A percentile compares a stretch with the other conserved stretches of the same genome.
phyloP scores from a whole-genome alignment of 2,888 invertebrate genomes.

The Polylopha cassiicola region DNA sequence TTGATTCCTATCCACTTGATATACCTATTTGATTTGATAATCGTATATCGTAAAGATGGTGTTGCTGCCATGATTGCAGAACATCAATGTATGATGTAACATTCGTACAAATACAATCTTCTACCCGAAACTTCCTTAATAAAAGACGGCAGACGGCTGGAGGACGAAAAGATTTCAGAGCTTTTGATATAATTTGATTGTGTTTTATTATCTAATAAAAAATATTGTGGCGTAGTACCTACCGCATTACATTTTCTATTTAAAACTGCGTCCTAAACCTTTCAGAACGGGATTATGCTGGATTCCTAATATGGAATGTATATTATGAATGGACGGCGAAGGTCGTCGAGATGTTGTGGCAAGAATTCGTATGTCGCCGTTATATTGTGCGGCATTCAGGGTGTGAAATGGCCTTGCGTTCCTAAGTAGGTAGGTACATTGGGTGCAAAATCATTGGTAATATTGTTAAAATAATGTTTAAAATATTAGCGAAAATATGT shows the following conservation, averaged over 20 bases:
- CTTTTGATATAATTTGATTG: too few species aligned
- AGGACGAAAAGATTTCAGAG: too few species aligned
- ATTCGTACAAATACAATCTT: too few species aligned
- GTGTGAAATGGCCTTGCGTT: slow-evolving; percentile 28
- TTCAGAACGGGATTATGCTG: slow-evolving; percentile 23
- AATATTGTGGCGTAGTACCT: too few species aligned
- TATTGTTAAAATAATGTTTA: slow-evolving; percentile 24
- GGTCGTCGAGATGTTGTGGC: slow-evolving; percentile 25
- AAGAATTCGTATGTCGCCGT: neutral
- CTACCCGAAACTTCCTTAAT: too few species aligned
- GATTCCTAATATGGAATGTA: slow-evolving; percentile 27
- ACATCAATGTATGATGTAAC: too few species aligned
- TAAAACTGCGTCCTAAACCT: slow-evolving; percentile 6
- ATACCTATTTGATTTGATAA: slow-evolving; percentile 12
- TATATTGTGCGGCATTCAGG: slow-evolving; percentile 17
- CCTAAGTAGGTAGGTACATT: slow-evolving; percentile 23
- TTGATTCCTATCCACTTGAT: slow-evolving; percentile 17
- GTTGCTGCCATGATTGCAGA: too few species aligned
- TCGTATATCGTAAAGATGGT: slow-evolving; percentile 10
- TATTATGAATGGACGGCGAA: slow-evolving; percentile 28
- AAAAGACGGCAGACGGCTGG: too few species aligned
- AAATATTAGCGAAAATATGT: slow-evolving; percentile 17
- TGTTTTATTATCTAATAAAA: too few species aligned
- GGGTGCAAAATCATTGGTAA: slow-evolving; percentile 18
- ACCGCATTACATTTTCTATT: slow-evolving; percentile 13